Percentiles rank a stretch among this genome's conserved stretches.
Conservation (phyloP, 1,140 invertebrate genomes). For the Akabosia matsudoensis region DNA sequence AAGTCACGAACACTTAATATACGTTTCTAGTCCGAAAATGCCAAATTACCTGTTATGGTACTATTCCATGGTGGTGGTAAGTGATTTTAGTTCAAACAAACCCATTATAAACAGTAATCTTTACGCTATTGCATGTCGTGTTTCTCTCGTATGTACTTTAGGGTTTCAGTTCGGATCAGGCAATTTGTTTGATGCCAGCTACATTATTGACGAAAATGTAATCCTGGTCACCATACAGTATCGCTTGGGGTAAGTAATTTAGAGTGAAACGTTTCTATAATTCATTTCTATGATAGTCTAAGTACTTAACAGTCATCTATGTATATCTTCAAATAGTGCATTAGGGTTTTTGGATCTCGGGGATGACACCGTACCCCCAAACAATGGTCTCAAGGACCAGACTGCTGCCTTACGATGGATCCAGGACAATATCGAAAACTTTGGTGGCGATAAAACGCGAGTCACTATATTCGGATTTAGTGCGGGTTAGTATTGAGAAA, state of each 20-base stretch:
- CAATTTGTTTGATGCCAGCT: neutral
- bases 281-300: too few relatives aligned
- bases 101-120: too few relatives aligned
- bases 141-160: too few relatives aligned
- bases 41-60: conserved; percentile 27
- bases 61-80: conserved; percentile 21
- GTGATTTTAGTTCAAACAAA: too few relatives aligned
- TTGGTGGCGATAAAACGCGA: conserved; percentile 12
- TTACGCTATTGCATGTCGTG: too few relatives aligned
- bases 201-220: conserved; percentile 42
- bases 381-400: conserved; percentile 17
- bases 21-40: neutral
- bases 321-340: neutral
- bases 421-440: conserved; percentile 24
- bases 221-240: conserved; percentile 28
- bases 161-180: conserved; percentile 19
- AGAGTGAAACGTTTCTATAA: too few relatives aligned
- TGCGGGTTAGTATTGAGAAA: neutral
- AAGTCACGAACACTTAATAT: too few relatives aligned
- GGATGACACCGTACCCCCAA: conserved; percentile 3
- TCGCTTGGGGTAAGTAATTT: neutral
- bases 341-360: conserved; percentile 30
- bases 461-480: conserved; percentile 25
- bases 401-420: conserved; percentile 27
- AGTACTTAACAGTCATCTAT: too few relatives aligned